Conservation (phyloP, 2,888 invertebrate genomes). For the Prosopocoilus inquinatus region DNA sequence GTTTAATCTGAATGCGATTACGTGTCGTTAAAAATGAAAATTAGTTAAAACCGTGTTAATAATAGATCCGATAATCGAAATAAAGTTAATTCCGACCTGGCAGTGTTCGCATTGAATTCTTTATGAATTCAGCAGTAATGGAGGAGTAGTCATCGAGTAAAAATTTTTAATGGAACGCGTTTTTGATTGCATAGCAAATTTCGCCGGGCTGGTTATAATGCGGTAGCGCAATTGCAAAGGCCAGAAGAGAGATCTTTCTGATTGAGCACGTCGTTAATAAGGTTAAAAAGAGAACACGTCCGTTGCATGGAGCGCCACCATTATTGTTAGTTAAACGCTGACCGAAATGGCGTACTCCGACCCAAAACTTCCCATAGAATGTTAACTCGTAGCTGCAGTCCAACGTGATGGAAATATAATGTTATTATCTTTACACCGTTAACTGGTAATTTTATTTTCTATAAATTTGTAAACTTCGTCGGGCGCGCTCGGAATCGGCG, state of each 20-base stretch:
- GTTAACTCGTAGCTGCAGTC: slow-evolving; percentile 14
- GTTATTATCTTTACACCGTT: slow-evolving; percentile 30
- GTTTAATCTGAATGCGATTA: too few relatives aligned
- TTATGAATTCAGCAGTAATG: too few relatives aligned
- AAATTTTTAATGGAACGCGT: too few relatives aligned
- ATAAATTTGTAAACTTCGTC: slow-evolving; percentile 13
- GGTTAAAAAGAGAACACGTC: slow-evolving; percentile 24
- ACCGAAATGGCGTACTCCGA: slow-evolving; percentile 17
- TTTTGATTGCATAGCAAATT: too few relatives aligned
- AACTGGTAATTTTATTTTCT: slow-evolving; percentile 25
- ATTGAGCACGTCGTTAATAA: slow-evolving; percentile 28
- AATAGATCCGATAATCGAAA: too few relatives aligned
- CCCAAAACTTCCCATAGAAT: slow-evolving; percentile 12
- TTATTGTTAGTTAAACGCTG: slow-evolving; percentile 15
- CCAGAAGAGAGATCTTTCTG: slow-evolving; percentile 7
- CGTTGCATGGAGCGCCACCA: slow-evolving; percentile 6
- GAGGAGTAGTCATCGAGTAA: too few relatives aligned
- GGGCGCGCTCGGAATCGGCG: neutral
- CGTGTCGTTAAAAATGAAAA: too few relatives aligned
- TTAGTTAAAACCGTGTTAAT: too few relatives aligned
- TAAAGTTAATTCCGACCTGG: too few relatives aligned
- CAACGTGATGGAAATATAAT: slow-evolving; percentile 35
- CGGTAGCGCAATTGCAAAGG: too few relatives aligned
- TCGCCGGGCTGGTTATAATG: too few relatives aligned
- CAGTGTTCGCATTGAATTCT: too few relatives aligned